Evolutionary conservation across 2,888 invertebrate genomes (phyloP), one percentile per base, ranked within the genome.

Genomic region (Alloscopus bannaensis): DNA sequence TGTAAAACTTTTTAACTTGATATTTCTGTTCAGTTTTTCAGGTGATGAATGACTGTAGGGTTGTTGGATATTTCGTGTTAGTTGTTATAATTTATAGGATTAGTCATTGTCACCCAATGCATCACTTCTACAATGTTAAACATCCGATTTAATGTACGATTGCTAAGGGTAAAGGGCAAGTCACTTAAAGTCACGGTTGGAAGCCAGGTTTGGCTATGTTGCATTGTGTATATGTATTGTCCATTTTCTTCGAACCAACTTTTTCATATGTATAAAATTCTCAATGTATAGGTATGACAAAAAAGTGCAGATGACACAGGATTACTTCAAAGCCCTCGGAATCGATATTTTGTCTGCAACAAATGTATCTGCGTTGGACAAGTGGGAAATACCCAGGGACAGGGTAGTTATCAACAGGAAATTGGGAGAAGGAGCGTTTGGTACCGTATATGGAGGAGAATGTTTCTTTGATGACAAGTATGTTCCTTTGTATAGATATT

Each of bases 381-480:
- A 94, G 86, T 97, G 96, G 95, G 97, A 97, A 88, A 91, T 97
- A 60, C 92, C 94, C 0, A 91, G 95, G 69, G 94, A 95, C 86
- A 91, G 93, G 70, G 94, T 97, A 29, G 95, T 86, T 52, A 93
- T 96, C 83, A 96, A 95, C 89, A 90, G 95, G 22, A 93, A 93
- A 87, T 89, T 96, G 24, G 97, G 94, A 8, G 94, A 95, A 88
- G 97, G 97, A 18, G 96, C 96, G 0, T 97, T 97, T 88, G 97
- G 97, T 6, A 95, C 71, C 16, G 79, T 76, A 11, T 82, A 77
- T 50, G 95, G 95, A 40, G 97, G 97, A 0, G 96, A 97, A 88
- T 94, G 95, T 1, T 91, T 93, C 84, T 91, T 94, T 70, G 89
- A 91, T 24, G 90, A 90, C 11, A 90, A 90, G 80, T 93, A 52